Evolutionary conservation across 1,140 invertebrate genomes (phyloP).

Genomic region (Dendroctonus ponderosae): DNA sequence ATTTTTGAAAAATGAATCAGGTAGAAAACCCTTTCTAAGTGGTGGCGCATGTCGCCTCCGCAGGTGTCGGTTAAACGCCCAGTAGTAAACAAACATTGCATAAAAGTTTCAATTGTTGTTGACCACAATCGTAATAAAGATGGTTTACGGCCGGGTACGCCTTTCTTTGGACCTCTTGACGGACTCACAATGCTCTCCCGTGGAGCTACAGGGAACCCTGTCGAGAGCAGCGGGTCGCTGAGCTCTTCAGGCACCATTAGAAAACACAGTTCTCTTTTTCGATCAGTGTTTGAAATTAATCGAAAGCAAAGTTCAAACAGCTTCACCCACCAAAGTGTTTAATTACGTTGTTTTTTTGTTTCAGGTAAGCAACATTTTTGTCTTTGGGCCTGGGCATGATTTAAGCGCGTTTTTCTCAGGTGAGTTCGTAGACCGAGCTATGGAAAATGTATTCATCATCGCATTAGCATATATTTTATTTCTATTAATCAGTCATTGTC

Average conservation of each 20-base stretch:
- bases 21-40: constrained; percentile 10
- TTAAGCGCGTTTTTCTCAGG: background rate
- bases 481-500: constrained; percentile 21
- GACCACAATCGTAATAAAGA: constrained; percentile 34
- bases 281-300: too few species aligned
- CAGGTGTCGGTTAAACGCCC: constrained; percentile 8
- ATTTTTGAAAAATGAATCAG: background rate
- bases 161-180: constrained; percentile 34
- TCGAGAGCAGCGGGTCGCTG: constrained; percentile 12
- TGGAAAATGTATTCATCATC: constrained; percentile 4
- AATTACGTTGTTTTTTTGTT: constrained; percentile 2
- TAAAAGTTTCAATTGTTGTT: constrained; percentile 37
- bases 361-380: constrained; percentile 16
- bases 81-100: constrained; percentile 38
- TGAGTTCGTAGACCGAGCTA: background rate
- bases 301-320: too few species aligned
- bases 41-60: constrained; percentile 11
- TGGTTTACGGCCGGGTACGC: constrained; percentile 29
- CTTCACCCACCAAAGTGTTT: too few species aligned
- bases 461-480: constrained; percentile 16
- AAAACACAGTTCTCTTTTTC: background rate
- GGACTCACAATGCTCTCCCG: constrained; percentile 34
- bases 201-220: constrained; percentile 33
- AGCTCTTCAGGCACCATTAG: constrained; percentile 4
- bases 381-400: background rate